Conservation (phyloP, 2,888 invertebrate genomes). For the Beris chalybata region DNA sequence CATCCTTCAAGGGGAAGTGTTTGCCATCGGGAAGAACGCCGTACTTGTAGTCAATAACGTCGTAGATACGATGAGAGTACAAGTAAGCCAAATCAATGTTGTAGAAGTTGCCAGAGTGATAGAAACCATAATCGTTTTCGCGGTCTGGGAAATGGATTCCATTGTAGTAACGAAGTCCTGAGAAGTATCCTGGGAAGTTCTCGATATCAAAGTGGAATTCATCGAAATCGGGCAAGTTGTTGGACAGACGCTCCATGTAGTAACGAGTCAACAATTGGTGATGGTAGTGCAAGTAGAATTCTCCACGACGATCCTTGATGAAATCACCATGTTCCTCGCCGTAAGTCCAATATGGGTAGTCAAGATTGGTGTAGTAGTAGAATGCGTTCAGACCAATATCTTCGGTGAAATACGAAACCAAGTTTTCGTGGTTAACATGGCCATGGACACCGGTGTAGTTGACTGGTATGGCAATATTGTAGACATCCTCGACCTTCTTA, state of each 20-base stretch:
- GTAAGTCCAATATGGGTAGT: slow-evolving; percentile 71
- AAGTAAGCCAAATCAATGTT: slow-evolving; percentile 55
- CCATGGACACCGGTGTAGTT: slow-evolving; percentile 68
- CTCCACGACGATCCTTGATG: slow-evolving; percentile 55
- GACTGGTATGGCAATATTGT: slow-evolving; percentile 64
- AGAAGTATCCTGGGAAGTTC: slow-evolving; percentile 65
- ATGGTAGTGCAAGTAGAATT: slow-evolving; percentile 57
- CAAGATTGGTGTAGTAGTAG: slow-evolving; percentile 69
- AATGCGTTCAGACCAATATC: slow-evolving; percentile 75
- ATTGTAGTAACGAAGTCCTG: slow-evolving; percentile 65
- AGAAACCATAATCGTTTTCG: slow-evolving; percentile 60
- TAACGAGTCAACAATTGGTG: slow-evolving; percentile 59
- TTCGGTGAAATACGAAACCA: slow-evolving; percentile 72
- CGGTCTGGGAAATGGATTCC: slow-evolving; percentile 70
- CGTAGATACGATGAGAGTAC: slow-evolving; percentile 62
- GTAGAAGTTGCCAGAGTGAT: slow-evolving; percentile 49
- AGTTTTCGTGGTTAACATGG: slow-evolving; percentile 63
- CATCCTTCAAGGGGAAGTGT: slow-evolving; percentile 46
- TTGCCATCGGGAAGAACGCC: slow-evolving; percentile 54
- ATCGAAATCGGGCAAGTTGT: slow-evolving; percentile 68
- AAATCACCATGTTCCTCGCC: slow-evolving; percentile 53
- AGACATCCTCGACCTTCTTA: slow-evolving; percentile 58
- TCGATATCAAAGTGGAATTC: slow-evolving; percentile 61
- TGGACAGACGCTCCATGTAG: slow-evolving; percentile 65
- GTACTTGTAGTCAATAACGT: slow-evolving; percentile 64